These are phyloP conservation scores for Enteromius viviparus DNA, from an alignment of 2,797 vertebrate genomes.

Conservation along the genomic window DNA sequence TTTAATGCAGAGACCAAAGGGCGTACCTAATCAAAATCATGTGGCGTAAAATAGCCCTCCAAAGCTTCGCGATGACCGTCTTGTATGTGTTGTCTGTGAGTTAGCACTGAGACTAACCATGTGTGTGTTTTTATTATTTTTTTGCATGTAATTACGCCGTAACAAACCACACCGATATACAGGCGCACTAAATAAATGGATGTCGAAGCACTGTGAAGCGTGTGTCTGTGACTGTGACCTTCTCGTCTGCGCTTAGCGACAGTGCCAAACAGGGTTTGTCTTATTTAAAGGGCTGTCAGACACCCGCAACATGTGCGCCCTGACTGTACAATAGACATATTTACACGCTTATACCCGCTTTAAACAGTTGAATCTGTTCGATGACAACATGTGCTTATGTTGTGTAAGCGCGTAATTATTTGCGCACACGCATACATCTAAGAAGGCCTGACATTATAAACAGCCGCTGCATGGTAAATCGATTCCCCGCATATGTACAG, in stretches of 20 bases:
- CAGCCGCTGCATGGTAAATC: constrained; percentile 19
- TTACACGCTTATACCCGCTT: neutral
- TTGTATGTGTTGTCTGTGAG: neutral
- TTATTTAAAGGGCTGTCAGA: constrained; percentile 54
- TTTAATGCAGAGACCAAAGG: neutral
- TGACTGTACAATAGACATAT: neutral
- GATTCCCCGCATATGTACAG: constrained; percentile 18
- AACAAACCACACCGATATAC: neutral
- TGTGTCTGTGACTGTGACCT: constrained; percentile 48
- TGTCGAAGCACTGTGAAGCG: constrained; percentile 4
- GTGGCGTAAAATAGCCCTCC: neutral
- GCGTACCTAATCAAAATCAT: neutral
- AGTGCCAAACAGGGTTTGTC: constrained; percentile 32
- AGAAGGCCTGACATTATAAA: constrained; percentile 26
- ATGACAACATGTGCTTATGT: neutral
- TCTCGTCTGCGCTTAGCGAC: constrained; percentile 43
- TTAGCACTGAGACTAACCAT: neutral
- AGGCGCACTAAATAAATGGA: neutral
- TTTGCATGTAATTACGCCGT: neutral
- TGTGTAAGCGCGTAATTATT: neutral
- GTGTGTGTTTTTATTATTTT: neutral
- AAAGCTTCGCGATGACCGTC: neutral
- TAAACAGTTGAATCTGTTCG: neutral
- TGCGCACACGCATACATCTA: neutral
- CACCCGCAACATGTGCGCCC: constrained; percentile 58